Evolutionary conservation across 23 tunicate genomes (phyloP), one percentile per base, ranked within the genome.

Genomic region (Clavelina lepadiformis): DNA sequence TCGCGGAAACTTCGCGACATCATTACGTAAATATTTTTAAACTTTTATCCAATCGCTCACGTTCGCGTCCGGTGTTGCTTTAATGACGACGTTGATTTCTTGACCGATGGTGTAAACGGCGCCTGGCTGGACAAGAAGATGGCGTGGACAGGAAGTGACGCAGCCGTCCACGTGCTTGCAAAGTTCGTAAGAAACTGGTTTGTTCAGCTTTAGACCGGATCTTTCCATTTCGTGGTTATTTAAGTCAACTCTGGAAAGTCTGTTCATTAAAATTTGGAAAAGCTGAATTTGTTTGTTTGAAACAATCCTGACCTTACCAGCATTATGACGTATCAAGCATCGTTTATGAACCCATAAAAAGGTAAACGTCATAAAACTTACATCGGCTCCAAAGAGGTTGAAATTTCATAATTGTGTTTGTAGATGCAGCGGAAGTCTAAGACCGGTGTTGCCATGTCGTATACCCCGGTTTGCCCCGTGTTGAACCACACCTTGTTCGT

Each of bases 101-200:
- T 66, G 72, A 5, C 72, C 72, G 8, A 66, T 57, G 7, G 72
- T 66, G 29, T 66, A 66, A 45, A 66, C 72, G 2, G 34, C 72
- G 4, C 72, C 72, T 5, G 72, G 72, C 41, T 66, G 41, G 57
- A 66, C 56, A 3, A 45, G 19, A 5, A 66, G 26, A 27, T 66
- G 3, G 2, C 18, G 5, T 3, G 72, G 72, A 27, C 72, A 66
- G 24, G 72, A 5, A 3, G 7, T n/a, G 19, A 28, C 7, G 26
- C 72, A 66, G 3, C 8, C 5, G 6, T 6, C 15, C 19, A 27
- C 26, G 37, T 29, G 4, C 24, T 66, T 66, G 45, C 72, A 66
- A 13, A 66, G 56, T n/a, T 23, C 5, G 21, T 24, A 8, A 44
- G 15, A 11, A 11, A 44, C 49, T 44, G 49, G 15, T 44, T 44